Percentiles rank a stretch among this genome's conserved stretches.
Evolutionary conservation across 2,888 invertebrate genomes (phyloP).

Genomic region (Chironomus tentans): DNA sequence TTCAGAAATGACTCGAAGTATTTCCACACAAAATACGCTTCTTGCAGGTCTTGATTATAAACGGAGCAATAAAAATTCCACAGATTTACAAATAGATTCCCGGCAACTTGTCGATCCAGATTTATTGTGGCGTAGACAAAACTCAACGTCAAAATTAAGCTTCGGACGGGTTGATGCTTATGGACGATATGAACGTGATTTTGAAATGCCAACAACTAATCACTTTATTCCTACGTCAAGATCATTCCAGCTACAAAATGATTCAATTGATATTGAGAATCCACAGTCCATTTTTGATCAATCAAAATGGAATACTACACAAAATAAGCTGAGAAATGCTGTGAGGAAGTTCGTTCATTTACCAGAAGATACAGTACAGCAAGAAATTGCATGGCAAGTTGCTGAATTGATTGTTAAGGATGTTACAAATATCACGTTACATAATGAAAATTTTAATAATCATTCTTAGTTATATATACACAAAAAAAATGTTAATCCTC

Average conservation of each 20-base stretch:
- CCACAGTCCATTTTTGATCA: slow-evolving; percentile 30
- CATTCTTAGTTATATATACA: too few species aligned
- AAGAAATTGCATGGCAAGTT: slow-evolving; percentile 95
- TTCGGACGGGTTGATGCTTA: slow-evolving; percentile 80
- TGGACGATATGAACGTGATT: slow-evolving; percentile 86
- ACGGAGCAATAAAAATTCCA: slow-evolving; percentile 37
- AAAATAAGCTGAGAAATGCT: slow-evolving; percentile 46
- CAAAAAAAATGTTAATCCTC: too few species aligned
- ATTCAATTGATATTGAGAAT: slow-evolving; percentile 43
- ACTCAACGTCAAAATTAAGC: slow-evolving; percentile 52
- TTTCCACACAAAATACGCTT: slow-evolving; percentile 66
- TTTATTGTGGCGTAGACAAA: slow-evolving; percentile 74
- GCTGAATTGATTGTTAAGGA: slow-evolving; percentile 96
- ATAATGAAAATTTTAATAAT: slow-evolving; percentile 41
- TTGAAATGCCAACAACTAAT: slow-evolving; percentile 52
- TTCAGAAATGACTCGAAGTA: slow-evolving; percentile 34
- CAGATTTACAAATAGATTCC: slow-evolving; percentile 70
- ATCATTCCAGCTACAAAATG: slow-evolving; percentile 38
- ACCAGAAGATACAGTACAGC: slow-evolving; percentile 79
- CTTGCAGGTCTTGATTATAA: slow-evolving; percentile 54
- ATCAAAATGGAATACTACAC: slow-evolving; percentile 31
- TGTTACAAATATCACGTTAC: slow-evolving; percentile 76
- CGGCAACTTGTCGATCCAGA: slow-evolving; percentile 79
- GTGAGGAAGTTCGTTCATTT: slow-evolving; percentile 72
- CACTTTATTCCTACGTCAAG: slow-evolving; percentile 2